A percentile compares a stretch with the other conserved stretches of the same genome.
Evolutionary conservation across 1,140 invertebrate genomes (phyloP).

Genomic region (Stenopsyche tienmushanensis): DNA sequence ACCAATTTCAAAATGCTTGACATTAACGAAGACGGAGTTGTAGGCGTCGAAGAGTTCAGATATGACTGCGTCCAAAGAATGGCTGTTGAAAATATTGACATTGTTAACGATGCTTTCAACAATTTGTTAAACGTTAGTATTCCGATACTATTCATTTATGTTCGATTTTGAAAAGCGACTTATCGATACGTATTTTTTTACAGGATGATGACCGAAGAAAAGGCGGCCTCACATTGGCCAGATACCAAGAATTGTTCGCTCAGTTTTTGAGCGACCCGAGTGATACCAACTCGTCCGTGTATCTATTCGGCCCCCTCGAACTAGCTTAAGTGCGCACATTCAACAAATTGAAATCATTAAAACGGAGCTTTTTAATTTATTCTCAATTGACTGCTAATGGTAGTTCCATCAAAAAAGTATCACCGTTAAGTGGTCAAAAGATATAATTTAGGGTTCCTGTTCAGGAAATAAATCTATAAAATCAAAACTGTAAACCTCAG

Average conservation of each 20-base stretch:
- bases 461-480: too few species aligned
- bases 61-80: slow-evolving; percentile 79
- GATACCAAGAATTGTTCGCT: slow-evolving; percentile 81
- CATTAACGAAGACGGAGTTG: slow-evolving; percentile 75
- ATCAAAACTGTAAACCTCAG: too few species aligned
- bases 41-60: slow-evolving; percentile 76
- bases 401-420: too few species aligned
- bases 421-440: too few species aligned
- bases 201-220: slow-evolving; percentile 78
- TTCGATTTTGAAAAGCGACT: not conserved
- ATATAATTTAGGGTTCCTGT: too few species aligned
- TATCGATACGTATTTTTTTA: slow-evolving; percentile 40
- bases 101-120: slow-evolving; percentile 75
- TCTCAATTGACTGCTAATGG: too few species aligned
- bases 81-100: slow-evolving; percentile 71
- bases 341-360: too few species aligned
- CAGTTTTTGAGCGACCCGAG: slow-evolving; percentile 74
- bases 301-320: slow-evolving; percentile 75
- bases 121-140: slow-evolving; percentile 71
- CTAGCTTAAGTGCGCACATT: slow-evolving; percentile 41
- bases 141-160: not conserved
- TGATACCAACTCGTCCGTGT: slow-evolving; percentile 70
- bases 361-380: too few species aligned
- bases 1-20: slow-evolving; percentile 79
- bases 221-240: slow-evolving; percentile 71